Conservation (phyloP, 1,140 invertebrate species). For the Andricus grossulariae region DNA sequence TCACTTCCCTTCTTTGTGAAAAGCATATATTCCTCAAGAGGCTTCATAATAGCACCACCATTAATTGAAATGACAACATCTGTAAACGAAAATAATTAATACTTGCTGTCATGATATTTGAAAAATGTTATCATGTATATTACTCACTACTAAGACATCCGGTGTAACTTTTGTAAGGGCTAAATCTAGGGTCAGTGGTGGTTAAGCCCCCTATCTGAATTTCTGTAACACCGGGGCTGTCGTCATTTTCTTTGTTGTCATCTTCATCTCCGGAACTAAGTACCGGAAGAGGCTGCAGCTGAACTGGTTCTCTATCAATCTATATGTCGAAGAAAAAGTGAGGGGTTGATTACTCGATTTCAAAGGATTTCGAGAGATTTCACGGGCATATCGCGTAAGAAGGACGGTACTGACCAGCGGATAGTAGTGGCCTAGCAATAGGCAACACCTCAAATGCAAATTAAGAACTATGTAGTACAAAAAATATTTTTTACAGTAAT, state of each 20-base stretch:
- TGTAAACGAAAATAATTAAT: conserved; percentile 65
- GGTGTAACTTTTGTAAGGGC: conserved; percentile 89
- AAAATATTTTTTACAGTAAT: no score
- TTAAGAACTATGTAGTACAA: no score
- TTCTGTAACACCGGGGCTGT: conserved; percentile 81
- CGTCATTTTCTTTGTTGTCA: conserved; percentile 62
- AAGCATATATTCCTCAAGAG: conserved; percentile 91
- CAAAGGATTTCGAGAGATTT: no score
- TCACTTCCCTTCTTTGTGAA: conserved; percentile 88
- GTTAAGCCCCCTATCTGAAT: conserved; percentile 91
- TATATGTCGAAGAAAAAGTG: conserved; percentile 42
- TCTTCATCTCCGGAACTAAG: conserved; percentile 80
- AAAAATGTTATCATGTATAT: conserved; percentile 1
- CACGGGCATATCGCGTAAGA: no score
- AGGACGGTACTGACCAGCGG: no score
- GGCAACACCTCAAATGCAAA: no score
- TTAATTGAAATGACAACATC: conserved; percentile 90
- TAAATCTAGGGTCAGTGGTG: conserved; percentile 86
- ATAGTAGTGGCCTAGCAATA: no score
- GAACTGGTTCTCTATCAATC: conserved; percentile 86
- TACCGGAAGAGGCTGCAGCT: conserved; percentile 80
- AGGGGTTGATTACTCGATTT: no score
- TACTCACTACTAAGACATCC: conserved; percentile 92
- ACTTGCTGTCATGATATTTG: no score
- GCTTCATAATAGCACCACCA: conserved; percentile 84